Evolutionary conservation across 2,888 invertebrate genomes (phyloP), one percentile per base, ranked within the genome.

Genomic region (Amblyjoppa proteus): DNA sequence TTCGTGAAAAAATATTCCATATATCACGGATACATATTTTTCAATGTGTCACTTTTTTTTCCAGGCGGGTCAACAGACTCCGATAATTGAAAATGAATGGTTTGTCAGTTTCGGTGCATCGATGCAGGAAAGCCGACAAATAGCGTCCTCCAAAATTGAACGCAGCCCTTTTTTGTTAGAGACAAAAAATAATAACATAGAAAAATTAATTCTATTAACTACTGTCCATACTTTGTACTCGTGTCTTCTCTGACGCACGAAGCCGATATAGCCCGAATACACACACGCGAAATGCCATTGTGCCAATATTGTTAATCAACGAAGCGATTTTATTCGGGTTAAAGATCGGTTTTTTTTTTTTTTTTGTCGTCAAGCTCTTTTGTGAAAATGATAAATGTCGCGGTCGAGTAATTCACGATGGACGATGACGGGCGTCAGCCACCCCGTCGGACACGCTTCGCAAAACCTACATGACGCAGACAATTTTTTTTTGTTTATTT

Each of bases 351-450:
- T 5, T 28, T 56, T 53, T 53, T n/a, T 53, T 53, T 53, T 20
- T 56, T 28, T 74, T 66, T 70, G 20, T 31, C 66, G 49, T 53
- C 45, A 73, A 53, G 13, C 77, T 56, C 56, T 68, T 83, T 81
- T 69, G 78, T 78, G 58, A 69, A 78, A 79, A 79, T 83, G 83
- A 83, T 83, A 79, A 74, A 83, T 83, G 58, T 74, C 51, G 34
- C 74, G 69, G 78, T 68, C 28, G 74, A 74, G 69, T 83, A 79
- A 83, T 83, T 83, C 74, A 31, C 66, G 78, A 79, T 79, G 83
- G 78, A 69, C 69, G 74, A 51, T 61, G 78, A 74, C 74, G 71
- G 45, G 71, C 61, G 45, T 61, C 74, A 78, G 71, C 69, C 74
- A 41, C 13, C 58, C 58, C 58, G 58, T 28, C 58, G 25, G 16